Conservation (phyloP, 2,888 invertebrate genomes). For the Agrochola lota region DNA sequence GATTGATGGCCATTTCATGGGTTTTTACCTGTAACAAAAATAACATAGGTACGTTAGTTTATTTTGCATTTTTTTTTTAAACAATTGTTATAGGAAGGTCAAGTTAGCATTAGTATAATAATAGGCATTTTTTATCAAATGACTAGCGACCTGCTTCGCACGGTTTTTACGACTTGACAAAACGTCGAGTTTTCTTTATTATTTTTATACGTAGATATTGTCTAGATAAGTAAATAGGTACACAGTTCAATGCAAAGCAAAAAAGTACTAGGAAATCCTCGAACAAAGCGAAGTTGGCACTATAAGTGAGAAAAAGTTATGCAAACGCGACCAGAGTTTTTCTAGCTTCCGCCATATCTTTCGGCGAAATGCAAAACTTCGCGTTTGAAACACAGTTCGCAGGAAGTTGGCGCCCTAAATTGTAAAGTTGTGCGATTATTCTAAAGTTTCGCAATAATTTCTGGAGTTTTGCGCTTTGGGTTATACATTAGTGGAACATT, state of each 20-base stretch:
- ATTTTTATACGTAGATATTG: not conserved
- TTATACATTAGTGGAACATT: slow-evolving; percentile 56
- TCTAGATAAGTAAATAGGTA: not conserved
- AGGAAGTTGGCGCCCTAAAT: slow-evolving; percentile 67
- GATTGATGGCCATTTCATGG: slow-evolving; percentile 27
- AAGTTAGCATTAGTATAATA: not conserved
- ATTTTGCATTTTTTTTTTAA: not conserved
- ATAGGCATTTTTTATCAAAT: not conserved
- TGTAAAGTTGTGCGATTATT: slow-evolving; percentile 68
- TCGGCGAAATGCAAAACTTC: slow-evolving; percentile 65
- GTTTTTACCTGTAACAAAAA: slow-evolving; percentile 64
- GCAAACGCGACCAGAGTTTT: slow-evolving; percentile 50
- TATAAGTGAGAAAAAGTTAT: slow-evolving; percentile 45
- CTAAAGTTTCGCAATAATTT: slow-evolving; percentile 68
- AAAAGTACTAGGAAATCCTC: slow-evolving; percentile 9
- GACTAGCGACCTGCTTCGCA: not conserved
- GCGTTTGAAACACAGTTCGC: slow-evolving; percentile 38
- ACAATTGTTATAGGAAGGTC: not conserved
- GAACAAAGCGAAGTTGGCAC: slow-evolving; percentile 42
- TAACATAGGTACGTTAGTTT: slow-evolving; percentile 27
- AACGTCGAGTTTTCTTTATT: not conserved
- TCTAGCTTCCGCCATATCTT: slow-evolving; percentile 59
- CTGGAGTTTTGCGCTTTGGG: slow-evolving; percentile 47
- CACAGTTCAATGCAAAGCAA: not conserved
- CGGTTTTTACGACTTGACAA: no score